Evolutionary conservation across 2,797 vertebrate species (phyloP), one percentile per base, ranked within the genome.

Genomic region (Esox lucius): DNA sequence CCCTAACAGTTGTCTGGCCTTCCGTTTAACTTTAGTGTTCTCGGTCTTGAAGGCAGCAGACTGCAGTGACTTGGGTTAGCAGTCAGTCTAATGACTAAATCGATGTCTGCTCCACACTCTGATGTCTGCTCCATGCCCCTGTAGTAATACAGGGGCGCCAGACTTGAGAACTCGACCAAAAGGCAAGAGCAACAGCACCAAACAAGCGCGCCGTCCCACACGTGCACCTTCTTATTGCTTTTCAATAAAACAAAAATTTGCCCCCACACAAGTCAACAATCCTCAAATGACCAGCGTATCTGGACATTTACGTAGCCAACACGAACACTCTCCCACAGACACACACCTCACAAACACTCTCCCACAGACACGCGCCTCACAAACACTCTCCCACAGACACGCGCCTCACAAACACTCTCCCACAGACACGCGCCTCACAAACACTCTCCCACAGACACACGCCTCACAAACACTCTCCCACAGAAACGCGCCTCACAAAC

Each of bases 401-500:
- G 31, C 28, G 31, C 1, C 31, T n/a, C n/a, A n/a, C n/a, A n/a
- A n/a, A n/a, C n/a, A n/a, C n/a, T n/a, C n/a, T n/a, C n/a, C n/a
- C n/a, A n/a, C n/a, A n/a, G n/a, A n/a, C n/a, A n/a, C n/a, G n/a
- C 19, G 75, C 78, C 70, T 75, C 46, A 77, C 75, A 76, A 68
- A 82, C 64, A 68, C 65, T 66, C 26, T 11, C 51, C 42, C 42
- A 70, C 64, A 62, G 31, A 59, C 67, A 70, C 68, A 65, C 42
- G 66, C 72, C 26, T 77, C 71, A 24, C 75, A 82, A n/a, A n/a
- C n/a, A n/a, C n/a, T n/a, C n/a, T n/a, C n/a, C n/a, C n/a, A n/a
- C n/a, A n/a, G n/a, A n/a, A n/a, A n/a, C n/a, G n/a, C 19, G 75
- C 78, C 70, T 75, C 46, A 77, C 75, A 76, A 68, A 82, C 64